Base-by-base conservation (phyloP, 2,797 vertebrate genomes). In the Galagoides demidoff region DNA sequence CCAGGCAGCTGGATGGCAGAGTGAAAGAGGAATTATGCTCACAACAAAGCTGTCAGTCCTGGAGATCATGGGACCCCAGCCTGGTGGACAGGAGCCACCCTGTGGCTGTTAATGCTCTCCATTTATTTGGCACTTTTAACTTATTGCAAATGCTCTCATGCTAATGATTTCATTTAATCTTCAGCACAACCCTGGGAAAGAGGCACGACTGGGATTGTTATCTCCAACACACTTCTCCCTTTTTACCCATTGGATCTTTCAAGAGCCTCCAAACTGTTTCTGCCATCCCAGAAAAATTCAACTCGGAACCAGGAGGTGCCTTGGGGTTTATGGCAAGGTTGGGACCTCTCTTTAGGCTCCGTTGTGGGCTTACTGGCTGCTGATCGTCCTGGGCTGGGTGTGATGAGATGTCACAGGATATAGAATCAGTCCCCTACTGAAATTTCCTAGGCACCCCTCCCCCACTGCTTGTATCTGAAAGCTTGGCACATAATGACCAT, bases 141-240 rank as follows among this genome's bases (percentile, higher is more conserved):
- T 70, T 84, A 70, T 78, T 96, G 93, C 81, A 93, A 93, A 97
- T 52, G 73, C 27, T 61, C 79, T 81, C 52, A 25, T 7, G 29
- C 87, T 85, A 70, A 96, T 78, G 92, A 92, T 92, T 66, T 95
- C 95, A 94, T 95, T 93, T 90, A 27, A 92, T 84, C 88, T 77
- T 71, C 55, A 68, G 37, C 77, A 84, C 63, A 82, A 14, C 45
- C 93, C 90, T 52, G 89, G 79, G 93, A 85, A 89, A 78, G 10
- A 93, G 85, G 94, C 82, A 77, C 81, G 89, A 7, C 83, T 76
- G 86, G 76, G 77, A 76, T 85, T 34, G 78, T 29, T 68, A 66
- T 31, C 45, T 68, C 86, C 31, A 22, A 71, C 1, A 2, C 14
- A 57, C 66, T 92, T 89, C 73, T 77, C 68, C 71, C 29, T 14